Percentiles rank a stretch among this genome's conserved stretches.
Conservation (phyloP, 2,797 vertebrate species). For the Acanthopagrus latus region DNA sequence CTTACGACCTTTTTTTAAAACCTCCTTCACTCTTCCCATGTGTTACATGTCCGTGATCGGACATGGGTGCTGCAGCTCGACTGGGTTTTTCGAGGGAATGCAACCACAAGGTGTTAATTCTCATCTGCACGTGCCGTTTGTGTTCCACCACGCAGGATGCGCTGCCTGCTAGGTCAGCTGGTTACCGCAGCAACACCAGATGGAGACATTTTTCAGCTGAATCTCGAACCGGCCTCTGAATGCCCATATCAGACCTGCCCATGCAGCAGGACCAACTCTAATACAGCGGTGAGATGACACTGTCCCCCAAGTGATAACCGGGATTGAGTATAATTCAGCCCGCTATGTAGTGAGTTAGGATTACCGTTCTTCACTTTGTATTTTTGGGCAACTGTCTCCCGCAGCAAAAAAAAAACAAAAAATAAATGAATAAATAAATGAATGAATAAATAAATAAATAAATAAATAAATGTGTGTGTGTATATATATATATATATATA, state of each 20-base stretch:
- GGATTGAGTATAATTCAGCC: conserved; percentile 54
- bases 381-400: conserved; percentile 47
- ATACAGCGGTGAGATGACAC: conserved; percentile 58
- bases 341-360: conserved; percentile 41
- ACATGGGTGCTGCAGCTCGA: too few relatives aligned
- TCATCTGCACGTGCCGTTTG: neutral
- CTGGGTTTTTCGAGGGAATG: too few relatives aligned
- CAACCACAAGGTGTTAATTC: too few relatives aligned
- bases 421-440: too few relatives aligned
- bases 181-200: conserved; percentile 71
- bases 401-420: conserved; percentile 35
- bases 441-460: too few relatives aligned
- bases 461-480: too few relatives aligned
- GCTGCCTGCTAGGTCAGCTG: conserved; percentile 24
- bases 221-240: conserved; percentile 48
- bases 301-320: conserved; percentile 69
- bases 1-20: too few relatives aligned
- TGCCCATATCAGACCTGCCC: conserved; percentile 63
- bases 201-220: conserved; percentile 81
- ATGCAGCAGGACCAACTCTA: conserved; percentile 67
- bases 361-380: conserved; percentile 49
- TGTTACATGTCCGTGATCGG: too few relatives aligned
- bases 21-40: too few relatives aligned
- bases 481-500: too few relatives aligned
- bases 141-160: neutral